Evolutionary conservation across 1,140 invertebrate genomes (phyloP), one percentile per base, ranked within the genome.

Genomic region (Conopomorpha cramerella): DNA sequence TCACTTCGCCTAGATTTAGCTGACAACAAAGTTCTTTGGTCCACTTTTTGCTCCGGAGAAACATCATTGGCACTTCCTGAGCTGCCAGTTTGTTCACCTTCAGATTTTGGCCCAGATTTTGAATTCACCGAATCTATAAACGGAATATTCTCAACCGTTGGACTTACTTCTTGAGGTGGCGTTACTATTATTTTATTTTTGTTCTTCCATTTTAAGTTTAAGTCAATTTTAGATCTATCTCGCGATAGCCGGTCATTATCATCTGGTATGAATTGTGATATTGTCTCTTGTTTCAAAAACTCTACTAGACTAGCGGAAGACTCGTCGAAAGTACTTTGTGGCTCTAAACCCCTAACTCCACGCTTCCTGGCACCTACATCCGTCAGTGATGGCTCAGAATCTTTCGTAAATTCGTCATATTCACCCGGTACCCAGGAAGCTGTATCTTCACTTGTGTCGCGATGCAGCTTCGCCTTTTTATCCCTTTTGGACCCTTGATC

Each of bases 381-480:
- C 19, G 68, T 65, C 15, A 62, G 35, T 6, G 49, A 53, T 27
- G 72, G 16, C 17, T 73, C 68, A 4, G 61, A 62, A 19, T 70
- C 77, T n/a, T 76, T 79, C 28, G 81, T 79, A 42, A 76, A 80
- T 46, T 85, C 83, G 45, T 86, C 83, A 52, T 81, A 84, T 36
- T 85, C 83, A 1, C 81, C 76, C 2, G 83, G 84, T 30, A 83
- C 74, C 77, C 82, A 84, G 2, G 83, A 81, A 3, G 56, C 79
- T 0, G 82, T 84, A 53, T 85, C 84, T 60, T 84, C 82, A 43
- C 83, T 85, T 41, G 67, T 64, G 35, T 79, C 83, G 7, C 67
- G 55, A 16, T 45, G 34, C 13, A 76, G 38, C 39, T 52, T 67
- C 2, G 31, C 30, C 29, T 54, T 55, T 26, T 43, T 55, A 2